These are phyloP conservation scores for Heliothis virescens DNA, from an alignment of 1,140 invertebrate species.

Conservation along the genomic window DNA sequence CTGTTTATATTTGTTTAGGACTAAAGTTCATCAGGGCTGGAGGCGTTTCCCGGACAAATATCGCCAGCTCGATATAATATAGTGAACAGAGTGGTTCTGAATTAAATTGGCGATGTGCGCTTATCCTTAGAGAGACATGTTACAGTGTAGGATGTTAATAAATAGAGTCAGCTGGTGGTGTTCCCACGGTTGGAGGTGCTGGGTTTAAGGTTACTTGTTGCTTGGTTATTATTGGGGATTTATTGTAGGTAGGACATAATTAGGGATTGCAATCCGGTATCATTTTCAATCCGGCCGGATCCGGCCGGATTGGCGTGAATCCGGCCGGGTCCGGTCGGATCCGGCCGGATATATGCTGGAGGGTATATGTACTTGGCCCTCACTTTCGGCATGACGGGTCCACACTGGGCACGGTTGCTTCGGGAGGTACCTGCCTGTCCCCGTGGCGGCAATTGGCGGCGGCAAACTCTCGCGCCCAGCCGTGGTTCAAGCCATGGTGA, in stretches of 20 bases:
- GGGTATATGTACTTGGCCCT: too few species aligned
- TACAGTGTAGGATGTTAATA: not conserved
- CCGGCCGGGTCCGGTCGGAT: too few species aligned
- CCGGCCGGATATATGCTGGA: too few species aligned
- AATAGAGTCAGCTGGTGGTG: not conserved
- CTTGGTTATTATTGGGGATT: not conserved
- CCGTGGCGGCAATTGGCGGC: too few species aligned
- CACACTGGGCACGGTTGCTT: too few species aligned
- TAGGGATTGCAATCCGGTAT: too few species aligned
- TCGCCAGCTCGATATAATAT: conserved; percentile 16
- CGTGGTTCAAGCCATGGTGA: too few species aligned
- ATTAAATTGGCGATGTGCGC: conserved; percentile 35
- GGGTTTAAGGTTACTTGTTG: not conserved
- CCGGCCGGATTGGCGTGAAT: too few species aligned
- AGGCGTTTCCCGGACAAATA: conserved; percentile 40
- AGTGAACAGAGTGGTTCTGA: conserved; percentile 21
- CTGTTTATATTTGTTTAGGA: conserved; percentile 58
- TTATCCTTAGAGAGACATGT: not conserved
- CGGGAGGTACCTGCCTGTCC: too few species aligned
- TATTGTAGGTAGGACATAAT: not conserved
- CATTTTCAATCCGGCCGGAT: too few species aligned
- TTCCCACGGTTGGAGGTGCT: not conserved
- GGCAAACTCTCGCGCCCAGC: too few species aligned
- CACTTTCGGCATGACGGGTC: too few species aligned
- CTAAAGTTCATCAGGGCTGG: conserved; percentile 48